Percentiles rank a stretch among this genome's conserved stretches.
Evolutionary conservation across 2,797 vertebrate genomes (phyloP).

Genomic region (Rousettus madagascariensis): DNA sequence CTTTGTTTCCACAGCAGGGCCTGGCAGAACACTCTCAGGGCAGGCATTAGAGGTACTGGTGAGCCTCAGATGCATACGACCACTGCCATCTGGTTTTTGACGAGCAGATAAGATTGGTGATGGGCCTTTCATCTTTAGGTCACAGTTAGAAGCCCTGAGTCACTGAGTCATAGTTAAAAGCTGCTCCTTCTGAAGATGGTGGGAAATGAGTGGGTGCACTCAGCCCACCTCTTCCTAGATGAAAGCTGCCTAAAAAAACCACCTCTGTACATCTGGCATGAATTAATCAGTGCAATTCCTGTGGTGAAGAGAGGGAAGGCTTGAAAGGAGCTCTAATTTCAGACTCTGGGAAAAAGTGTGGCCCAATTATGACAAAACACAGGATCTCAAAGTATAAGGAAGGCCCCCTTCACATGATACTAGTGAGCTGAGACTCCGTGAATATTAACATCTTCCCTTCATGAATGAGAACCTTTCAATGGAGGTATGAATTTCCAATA

Average conservation of each 20-base stretch:
- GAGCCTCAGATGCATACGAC: neutral
- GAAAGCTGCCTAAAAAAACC: slow-evolving; percentile 19
- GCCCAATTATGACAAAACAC: neutral
- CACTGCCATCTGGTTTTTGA: neutral
- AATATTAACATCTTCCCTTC: neutral
- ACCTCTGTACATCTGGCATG: neutral
- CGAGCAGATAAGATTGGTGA: slow-evolving; percentile 40
- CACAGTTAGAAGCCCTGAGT: neutral
- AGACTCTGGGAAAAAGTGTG: neutral
- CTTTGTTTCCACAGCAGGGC: neutral
- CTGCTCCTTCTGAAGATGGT: slow-evolving; percentile 41
- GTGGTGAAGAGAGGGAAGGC: neutral
- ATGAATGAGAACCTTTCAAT: neutral
- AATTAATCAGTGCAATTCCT: slow-evolving; percentile 29
- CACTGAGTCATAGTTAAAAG: slow-evolving; percentile 41
- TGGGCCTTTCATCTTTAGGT: slow-evolving; percentile 30
- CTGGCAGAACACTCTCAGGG: neutral
- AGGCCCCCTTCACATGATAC: neutral
- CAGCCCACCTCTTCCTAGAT: slow-evolving; percentile 29
- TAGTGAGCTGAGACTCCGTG: neutral
- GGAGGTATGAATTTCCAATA: neutral
- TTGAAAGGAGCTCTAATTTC: neutral
- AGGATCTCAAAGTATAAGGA: neutral
- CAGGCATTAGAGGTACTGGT: neutral
- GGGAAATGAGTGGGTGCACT: slow-evolving; percentile 68